Evolutionary conservation across 2,888 invertebrate genomes (phyloP), one percentile per base, ranked within the genome.

Genomic region (Stegophylla sp.): DNA sequence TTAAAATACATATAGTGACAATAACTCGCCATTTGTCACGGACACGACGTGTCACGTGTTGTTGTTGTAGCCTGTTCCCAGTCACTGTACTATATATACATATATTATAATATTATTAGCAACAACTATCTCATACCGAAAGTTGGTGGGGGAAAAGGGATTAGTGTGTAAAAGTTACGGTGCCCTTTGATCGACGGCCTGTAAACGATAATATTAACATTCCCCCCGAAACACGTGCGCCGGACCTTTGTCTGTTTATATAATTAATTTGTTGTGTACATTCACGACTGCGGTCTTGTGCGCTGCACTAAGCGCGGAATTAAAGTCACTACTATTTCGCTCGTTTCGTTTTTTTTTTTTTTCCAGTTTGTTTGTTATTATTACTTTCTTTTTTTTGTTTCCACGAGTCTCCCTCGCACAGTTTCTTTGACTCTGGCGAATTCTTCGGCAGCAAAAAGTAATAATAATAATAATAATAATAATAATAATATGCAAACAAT

Each of bases 191-290:
- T 79, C 79, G 79, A 51, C 71, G 48, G 51, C 17, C 79, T 34
- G 79, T 79, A 15, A 77, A 77, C 67, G 48, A 79, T 79, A 79
- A 79, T 61, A 79, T 79, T 79, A 71, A 71, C 79, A 79, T 79
- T 79, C 79, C 79, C n/a, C 0, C 59, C 34, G 67, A 20, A 48
- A 56, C 77, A 48, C 67, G 75, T 76, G 75, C 56, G 56, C 26
- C 20, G 59, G 79, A 79, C 79, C 71, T 79, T 71, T 77, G 77
- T 59, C 34, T 26, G 53, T 53, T 28, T 69, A 10, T 34, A 20
- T 71, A 79, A 79, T 79, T 79, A 79, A 79, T 79, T 61, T 51
- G 74, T 74, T 20, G 10, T 41, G 17, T 72, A 64, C 13, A 64
- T 26, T 72, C 17, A 71, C 20, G 13, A 1, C 9, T 23, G 34